phyloP scores from a whole-genome alignment of 2,113 vertebrate species.

The Dicentrarchus labrax region DNA sequence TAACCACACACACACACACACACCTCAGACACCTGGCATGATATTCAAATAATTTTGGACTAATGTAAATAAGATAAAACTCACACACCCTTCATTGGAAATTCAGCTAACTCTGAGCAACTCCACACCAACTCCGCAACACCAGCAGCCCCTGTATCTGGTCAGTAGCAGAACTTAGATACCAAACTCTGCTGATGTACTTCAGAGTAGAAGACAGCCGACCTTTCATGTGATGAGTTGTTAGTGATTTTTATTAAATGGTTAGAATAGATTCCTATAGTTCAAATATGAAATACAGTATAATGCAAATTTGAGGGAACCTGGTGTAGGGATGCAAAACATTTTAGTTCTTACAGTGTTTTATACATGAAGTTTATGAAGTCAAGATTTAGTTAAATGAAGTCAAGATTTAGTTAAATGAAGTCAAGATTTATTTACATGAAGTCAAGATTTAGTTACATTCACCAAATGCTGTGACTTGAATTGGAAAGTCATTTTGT shows the following conservation, averaged over 20 bases:
- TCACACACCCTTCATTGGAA: neutral
- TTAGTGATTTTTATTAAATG: neutral
- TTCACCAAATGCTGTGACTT: neutral
- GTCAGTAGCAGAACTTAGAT: neutral
- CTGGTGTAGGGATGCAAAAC: neutral
- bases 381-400: neutral
- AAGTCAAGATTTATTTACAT: neutral
- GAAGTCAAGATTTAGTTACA: neutral
- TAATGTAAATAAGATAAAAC: neutral
- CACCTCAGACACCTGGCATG: neutral
- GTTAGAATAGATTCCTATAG: neutral
- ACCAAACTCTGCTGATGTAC: neutral
- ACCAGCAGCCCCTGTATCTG: neutral
- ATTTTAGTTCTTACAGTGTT: neutral
- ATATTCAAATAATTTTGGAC: constrained; percentile 4
- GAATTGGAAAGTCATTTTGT: neutral
- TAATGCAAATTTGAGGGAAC: neutral
- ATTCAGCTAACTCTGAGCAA: neutral
- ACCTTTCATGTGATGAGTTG: neutral
- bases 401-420: neutral
- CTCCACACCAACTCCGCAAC: too few species aligned
- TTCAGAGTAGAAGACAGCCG: neutral
- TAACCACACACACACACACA: neutral
- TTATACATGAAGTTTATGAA: neutral
- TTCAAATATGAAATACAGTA: neutral